A percentile compares a stretch with the other conserved stretches of the same genome.
Evolutionary conservation across 2,113 vertebrate genomes (phyloP).

Genomic region (Petaurus breviceps): DNA sequence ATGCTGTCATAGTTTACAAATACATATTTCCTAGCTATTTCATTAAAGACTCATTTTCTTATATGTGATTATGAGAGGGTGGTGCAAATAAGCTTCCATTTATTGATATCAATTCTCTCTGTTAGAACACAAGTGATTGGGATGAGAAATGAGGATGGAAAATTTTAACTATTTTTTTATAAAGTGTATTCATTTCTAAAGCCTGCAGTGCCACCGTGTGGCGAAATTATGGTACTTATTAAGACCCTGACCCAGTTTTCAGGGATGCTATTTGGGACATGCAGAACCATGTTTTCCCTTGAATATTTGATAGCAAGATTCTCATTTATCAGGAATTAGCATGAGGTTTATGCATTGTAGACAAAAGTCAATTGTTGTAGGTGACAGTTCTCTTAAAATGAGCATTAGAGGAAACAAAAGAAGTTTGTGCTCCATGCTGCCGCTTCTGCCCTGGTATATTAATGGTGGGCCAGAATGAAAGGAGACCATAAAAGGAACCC

Average conservation of each 20-base stretch:
- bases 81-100: conserved; percentile 12
- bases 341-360: not conserved
- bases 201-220: conserved; percentile 76
- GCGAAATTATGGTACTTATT: conserved; percentile 23
- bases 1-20: not conserved
- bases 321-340: conserved; percentile 25
- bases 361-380: not conserved
- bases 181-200: conserved; percentile 42
- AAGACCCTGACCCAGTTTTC: not conserved
- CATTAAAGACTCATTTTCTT: not conserved
- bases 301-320: not conserved
- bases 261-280: not conserved
- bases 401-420: conserved; percentile 23
- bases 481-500: not conserved
- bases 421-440: not conserved
- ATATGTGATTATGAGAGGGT: conserved; percentile 8
- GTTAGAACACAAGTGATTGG: conserved; percentile 2
- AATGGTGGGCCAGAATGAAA: conserved; percentile 2
- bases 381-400: conserved; percentile 32
- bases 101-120: not conserved
- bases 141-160: not conserved
- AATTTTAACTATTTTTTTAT: not conserved
- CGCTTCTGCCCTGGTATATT: not conserved
- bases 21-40: conserved; percentile 5
- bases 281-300: not conserved